A percentile compares a stretch with the other conserved stretches of the same genome.
Evolutionary conservation across 2,113 vertebrate species (phyloP).

Genomic region (Shinisaurus crocodilurus): DNA sequence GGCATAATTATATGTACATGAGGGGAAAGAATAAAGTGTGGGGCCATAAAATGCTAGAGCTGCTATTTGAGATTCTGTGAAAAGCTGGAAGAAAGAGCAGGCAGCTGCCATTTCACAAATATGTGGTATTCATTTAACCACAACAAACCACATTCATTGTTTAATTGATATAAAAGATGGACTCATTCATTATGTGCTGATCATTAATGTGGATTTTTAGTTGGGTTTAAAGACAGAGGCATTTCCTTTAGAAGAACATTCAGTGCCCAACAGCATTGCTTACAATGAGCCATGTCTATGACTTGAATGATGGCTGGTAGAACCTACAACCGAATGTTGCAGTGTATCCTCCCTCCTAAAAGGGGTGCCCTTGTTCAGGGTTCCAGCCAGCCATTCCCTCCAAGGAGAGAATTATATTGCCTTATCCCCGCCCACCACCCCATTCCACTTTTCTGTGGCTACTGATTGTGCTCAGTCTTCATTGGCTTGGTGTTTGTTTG

Average conservation of each 20-base stretch:
- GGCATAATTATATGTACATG: not conserved
- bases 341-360: not conserved
- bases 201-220: no score
- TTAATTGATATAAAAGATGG: not conserved
- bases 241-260: not conserved
- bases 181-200: not conserved
- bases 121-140: not conserved
- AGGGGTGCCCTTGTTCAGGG: not conserved
- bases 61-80: not conserved
- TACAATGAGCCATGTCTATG: not conserved
- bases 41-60: not conserved
- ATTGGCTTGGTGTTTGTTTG: not conserved
- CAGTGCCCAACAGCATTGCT: not conserved
- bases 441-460: not conserved
- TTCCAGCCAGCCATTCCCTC: not conserved
- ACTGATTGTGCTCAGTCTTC: not conserved
- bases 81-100: not conserved
- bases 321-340: not conserved
- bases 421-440: accelerated
- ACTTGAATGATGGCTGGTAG: not conserved
- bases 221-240: not conserved
- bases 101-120: not conserved
- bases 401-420: not conserved
- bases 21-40: not conserved
- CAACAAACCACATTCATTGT: not conserved